Conservation (phyloP, 1,140 invertebrate species). For the Pseudomyrmex pallidus region DNA sequence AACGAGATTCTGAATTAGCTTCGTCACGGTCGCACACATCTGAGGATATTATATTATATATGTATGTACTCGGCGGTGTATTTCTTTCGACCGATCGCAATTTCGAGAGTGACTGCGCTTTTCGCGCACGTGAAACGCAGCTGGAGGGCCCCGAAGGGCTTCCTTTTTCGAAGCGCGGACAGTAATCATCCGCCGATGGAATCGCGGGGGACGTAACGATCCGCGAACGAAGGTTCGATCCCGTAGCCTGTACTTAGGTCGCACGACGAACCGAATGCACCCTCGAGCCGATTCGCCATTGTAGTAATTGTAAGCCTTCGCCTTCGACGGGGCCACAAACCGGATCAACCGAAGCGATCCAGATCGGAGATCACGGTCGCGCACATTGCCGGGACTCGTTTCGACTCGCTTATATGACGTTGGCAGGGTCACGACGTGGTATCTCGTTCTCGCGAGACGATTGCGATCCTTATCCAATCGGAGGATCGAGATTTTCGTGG, state of each 20-base stretch:
- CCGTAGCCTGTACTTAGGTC: conserved; percentile 78
- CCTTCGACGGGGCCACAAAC: conserved; percentile 74
- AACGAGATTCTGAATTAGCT: background rate
- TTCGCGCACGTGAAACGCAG: conserved; percentile 65
- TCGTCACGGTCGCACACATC: conserved; percentile 18
- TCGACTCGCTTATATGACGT: conserved; percentile 43
- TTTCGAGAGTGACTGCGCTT: conserved; percentile 56
- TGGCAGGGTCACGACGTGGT: conserved; percentile 67
- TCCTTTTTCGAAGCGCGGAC: conserved; percentile 56
- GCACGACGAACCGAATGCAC: conserved; percentile 72
- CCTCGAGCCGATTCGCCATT: conserved; percentile 76
- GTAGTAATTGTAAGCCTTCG: conserved; percentile 80
- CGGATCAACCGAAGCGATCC: conserved; percentile 80
- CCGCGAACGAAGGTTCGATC: conserved; percentile 76
- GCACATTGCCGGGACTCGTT: conserved; percentile 36
- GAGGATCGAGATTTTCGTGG: conserved; percentile 12
- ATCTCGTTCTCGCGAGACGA: conserved; percentile 20
- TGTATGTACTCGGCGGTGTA: background rate
- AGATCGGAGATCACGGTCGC: conserved; percentile 77
- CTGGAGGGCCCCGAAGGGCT: conserved; percentile 64
- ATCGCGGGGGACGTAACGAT: conserved; percentile 75
- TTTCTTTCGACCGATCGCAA: conserved; percentile 39
- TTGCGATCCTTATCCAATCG: conserved; percentile 29
- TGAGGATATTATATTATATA: background rate
- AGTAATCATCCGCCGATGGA: conserved; percentile 70